Base-by-base conservation (phyloP, 2,113 vertebrate species). In the Aptenodytes patagonicus region DNA sequence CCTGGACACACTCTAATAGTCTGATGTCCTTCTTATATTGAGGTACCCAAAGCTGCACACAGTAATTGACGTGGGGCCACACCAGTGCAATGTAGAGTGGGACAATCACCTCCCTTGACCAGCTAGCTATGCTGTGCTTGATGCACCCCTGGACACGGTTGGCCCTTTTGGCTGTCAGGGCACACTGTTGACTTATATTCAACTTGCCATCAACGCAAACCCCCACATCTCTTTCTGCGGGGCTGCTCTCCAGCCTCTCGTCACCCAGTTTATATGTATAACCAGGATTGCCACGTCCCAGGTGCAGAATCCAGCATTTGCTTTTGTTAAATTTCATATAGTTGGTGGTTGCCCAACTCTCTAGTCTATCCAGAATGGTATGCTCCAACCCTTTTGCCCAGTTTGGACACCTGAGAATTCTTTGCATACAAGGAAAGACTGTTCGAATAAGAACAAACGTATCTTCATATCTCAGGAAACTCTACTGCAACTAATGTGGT, bases 361-460 rank as follows among this genome's bases (percentile, higher is more conserved):
- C 49, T 66, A 44, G 9, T 55, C 25, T 68, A 17, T 18, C 40
- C 25, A 55, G 51, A 55, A 68, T 18, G 24, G 28, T 25, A n/a
- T 42, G 31, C 6, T 52, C 40, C 83, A 92, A 64, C 9, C 1
- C 19, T 80, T 93, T 83, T 66, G 12, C 36, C 58, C 38, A 72
- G 3, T 57, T 79, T 71, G 46, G 34, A 89, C 34, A 49, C 51
- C 61, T 38, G 65, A 87, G 22, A 88, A 94, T 90, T 93, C 62
- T 38, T 85, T 80, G 7, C 6, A 64, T 47, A 29, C 47, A 60
- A 60, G 8, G 10, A 57, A 78, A 64, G 11, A 66, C 16, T 58
- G 10, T n/a, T 70, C 0, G 0, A 94, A 69, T 80, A 65, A 78
- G n/a, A 21, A 77, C 57, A 13, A 26, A 46, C 0, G 6, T 4